A percentile compares a stretch with the other conserved stretches of the same genome.
These are phyloP conservation scores for Calypte anna DNA, from an alignment of 2,113 vertebrate species.

Conservation along the genomic window DNA sequence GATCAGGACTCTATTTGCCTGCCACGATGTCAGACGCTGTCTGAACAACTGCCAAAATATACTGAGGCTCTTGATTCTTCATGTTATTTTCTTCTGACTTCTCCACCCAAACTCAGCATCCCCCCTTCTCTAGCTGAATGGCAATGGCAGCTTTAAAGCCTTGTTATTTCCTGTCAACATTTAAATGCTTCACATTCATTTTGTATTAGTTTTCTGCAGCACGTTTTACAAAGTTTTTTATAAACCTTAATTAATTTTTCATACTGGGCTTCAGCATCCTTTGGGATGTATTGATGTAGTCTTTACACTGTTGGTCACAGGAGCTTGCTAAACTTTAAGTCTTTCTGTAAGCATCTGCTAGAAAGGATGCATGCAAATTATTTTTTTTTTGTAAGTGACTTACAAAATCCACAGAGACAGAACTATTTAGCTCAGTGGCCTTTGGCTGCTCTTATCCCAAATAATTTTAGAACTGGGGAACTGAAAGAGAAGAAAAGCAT, in stretches of 20 bases:
- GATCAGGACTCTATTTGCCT: background rate
- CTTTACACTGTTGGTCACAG: background rate
- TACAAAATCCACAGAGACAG: background rate
- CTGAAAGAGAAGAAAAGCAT: background rate
- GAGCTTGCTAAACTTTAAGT: background rate
- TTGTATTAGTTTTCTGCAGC: background rate
- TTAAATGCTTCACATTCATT: background rate
- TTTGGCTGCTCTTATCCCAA: conserved; percentile 10
- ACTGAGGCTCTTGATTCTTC: background rate
- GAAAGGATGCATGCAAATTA: background rate
- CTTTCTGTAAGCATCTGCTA: accelerated
- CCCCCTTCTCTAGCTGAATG: background rate
- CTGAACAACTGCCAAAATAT: background rate
- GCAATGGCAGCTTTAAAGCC: background rate
- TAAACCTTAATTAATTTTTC: background rate
- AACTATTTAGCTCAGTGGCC: background rate
- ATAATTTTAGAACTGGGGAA: background rate
- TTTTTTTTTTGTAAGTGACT: background rate
- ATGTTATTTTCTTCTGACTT: background rate
- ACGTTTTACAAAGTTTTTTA: background rate
- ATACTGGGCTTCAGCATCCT: background rate
- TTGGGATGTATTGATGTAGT: background rate
- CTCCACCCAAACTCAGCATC: background rate
- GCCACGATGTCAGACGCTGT: background rate
- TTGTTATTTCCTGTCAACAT: conserved; percentile 18